Evolutionary conservation across 2,888 invertebrate species (phyloP).

Genomic region (Sepiola atlantica): DNA sequence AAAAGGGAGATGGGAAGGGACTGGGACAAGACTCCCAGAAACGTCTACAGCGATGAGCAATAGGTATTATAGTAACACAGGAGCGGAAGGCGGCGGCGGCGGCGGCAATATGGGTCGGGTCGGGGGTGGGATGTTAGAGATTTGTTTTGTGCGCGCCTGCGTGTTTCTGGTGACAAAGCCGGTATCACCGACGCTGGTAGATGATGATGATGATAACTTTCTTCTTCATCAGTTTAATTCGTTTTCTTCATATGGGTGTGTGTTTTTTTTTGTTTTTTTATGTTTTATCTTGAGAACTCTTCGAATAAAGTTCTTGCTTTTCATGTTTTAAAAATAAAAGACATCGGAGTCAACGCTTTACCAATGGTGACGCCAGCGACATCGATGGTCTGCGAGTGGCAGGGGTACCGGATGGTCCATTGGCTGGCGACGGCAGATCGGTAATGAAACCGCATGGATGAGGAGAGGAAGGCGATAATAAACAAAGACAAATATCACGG

Average conservation of each 20-base stretch:
- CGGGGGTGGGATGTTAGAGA: neutral
- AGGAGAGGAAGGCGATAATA: neutral
- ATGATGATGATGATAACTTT: neutral
- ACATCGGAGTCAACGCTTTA: neutral
- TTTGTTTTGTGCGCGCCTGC: neutral
- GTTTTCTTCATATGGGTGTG: neutral
- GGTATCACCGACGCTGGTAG: neutral
- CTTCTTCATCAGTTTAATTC: too few relatives aligned
- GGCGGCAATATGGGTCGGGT: too few relatives aligned
- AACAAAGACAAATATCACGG: neutral
- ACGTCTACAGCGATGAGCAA: slow-evolving; percentile 1
- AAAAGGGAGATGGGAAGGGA: neutral
- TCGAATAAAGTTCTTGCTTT: neutral
- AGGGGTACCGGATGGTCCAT: neutral
- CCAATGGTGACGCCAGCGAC: neutral
- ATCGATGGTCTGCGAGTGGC: neutral
- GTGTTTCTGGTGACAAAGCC: neutral
- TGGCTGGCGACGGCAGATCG: neutral
- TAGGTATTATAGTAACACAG: slow-evolving; percentile 1
- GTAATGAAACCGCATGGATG: neutral
- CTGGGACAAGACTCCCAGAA: neutral
- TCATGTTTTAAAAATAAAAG: neutral
- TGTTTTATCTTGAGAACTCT: neutral
- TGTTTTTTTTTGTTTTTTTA: neutral
- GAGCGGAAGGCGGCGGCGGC: neutral